Conservation (phyloP, 1,140 invertebrate species). For the Zophobas atratus region DNA sequence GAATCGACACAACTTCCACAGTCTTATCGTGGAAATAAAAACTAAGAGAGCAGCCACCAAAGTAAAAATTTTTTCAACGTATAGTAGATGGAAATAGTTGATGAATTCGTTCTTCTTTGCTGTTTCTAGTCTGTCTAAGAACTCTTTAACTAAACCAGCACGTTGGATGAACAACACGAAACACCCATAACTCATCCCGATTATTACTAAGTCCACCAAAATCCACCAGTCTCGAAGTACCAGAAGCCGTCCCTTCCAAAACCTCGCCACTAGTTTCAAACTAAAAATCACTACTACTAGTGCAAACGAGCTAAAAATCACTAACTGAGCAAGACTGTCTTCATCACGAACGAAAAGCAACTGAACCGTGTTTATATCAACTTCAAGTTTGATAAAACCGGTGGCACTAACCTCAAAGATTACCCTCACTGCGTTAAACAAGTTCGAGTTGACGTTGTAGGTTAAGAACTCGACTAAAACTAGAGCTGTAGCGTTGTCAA, state of each 20-base stretch:
- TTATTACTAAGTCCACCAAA: constrained; percentile 47
- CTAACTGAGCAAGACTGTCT: background rate
- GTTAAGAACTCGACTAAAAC: constrained; percentile 57
- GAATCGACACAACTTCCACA: constrained; percentile 60
- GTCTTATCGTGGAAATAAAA: constrained; percentile 56
- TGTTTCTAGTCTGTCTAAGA: constrained; percentile 46
- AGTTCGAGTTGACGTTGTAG: constrained; percentile 57
- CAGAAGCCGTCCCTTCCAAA: constrained; percentile 16
- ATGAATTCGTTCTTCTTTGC: constrained; percentile 58
- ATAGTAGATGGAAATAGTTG: constrained; percentile 58
- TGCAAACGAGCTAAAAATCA: constrained; percentile 33
- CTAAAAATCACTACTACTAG: constrained; percentile 20
- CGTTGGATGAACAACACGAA: constrained; percentile 45
- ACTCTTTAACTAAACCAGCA: constrained; percentile 28
- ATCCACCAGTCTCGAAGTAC: constrained; percentile 41
- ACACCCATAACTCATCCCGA: constrained; percentile 46
- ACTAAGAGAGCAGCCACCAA: constrained; percentile 52
- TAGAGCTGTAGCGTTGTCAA: constrained; percentile 52
- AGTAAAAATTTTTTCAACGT: constrained; percentile 48
- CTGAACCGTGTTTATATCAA: constrained; percentile 44
- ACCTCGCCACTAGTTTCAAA: constrained; percentile 17
- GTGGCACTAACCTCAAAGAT: constrained; percentile 55
- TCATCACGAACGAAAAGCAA: constrained; percentile 44
- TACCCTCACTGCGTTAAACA: constrained; percentile 55
- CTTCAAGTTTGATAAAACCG: constrained; percentile 47